Percentiles rank a stretch among this genome's conserved stretches.
Evolutionary conservation across 2,113 vertebrate species (phyloP).

Genomic region (Chionomys nivalis): DNA sequence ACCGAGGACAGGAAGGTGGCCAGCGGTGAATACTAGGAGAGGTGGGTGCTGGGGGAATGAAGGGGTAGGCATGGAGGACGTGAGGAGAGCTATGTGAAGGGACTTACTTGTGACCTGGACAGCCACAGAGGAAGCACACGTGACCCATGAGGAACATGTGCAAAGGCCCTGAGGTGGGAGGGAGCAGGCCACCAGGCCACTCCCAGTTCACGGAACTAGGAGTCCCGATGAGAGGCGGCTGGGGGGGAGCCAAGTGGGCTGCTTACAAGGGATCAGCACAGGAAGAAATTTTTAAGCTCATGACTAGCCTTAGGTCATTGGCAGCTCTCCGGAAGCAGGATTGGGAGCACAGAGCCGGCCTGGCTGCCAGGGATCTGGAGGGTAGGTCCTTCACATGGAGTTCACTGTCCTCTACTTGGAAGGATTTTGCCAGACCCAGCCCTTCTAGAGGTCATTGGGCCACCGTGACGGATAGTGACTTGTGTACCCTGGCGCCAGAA

Average conservation of each 20-base stretch:
- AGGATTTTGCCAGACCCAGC: background rate
- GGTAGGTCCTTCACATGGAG: background rate
- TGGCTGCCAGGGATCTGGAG: background rate
- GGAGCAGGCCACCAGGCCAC: too few relatives aligned
- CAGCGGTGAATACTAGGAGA: background rate
- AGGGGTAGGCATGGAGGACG: background rate
- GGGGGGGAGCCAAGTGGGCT: background rate
- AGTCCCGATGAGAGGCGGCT: background rate
- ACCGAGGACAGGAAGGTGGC: background rate
- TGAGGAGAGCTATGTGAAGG: too few relatives aligned
- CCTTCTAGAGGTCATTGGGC: background rate
- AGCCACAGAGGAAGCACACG: background rate
- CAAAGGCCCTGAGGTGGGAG: background rate
- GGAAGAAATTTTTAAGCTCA: background rate
- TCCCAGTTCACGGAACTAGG: background rate
- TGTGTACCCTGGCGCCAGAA: background rate
- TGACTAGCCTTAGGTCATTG: background rate
- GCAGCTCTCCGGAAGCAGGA: background rate
- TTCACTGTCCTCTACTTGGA: too few relatives aligned
- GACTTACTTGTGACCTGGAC: too few relatives aligned
- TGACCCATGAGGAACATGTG: background rate
- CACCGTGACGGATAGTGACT: background rate
- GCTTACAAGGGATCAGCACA: background rate
- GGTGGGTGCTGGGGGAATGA: rapidly evolving
- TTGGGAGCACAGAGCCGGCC: background rate